phyloP scores from a whole-genome alignment of 1,140 invertebrate genomes.

The Pachypeltis micranthus region DNA sequence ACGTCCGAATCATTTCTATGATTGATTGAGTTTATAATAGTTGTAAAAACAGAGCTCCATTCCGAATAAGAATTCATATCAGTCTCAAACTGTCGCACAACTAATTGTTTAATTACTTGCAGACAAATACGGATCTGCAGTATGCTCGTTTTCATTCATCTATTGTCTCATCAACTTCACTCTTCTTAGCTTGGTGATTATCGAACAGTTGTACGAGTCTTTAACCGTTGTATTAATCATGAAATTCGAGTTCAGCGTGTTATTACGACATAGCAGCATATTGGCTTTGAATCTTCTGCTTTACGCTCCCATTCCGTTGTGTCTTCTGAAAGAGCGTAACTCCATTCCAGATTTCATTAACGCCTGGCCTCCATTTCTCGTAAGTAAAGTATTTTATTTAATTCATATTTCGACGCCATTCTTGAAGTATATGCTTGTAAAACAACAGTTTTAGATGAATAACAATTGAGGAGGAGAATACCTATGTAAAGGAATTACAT shows the following conservation, averaged over 20 bases:
- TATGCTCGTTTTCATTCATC: not conserved
- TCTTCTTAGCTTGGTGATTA: not conserved
- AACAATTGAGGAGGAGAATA: no score
- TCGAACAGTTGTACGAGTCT: not conserved
- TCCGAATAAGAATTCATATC: no score
- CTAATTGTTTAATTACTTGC: not conserved
- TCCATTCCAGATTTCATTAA: not conserved
- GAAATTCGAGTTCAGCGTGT: not conserved
- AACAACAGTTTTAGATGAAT: no score
- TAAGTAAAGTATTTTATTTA: not conserved
- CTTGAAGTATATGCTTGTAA: no score
- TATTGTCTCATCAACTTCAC: not conserved
- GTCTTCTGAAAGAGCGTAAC: not conserved
- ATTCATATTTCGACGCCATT: not conserved
- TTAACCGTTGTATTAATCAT: not conserved
- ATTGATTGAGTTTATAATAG: no score
- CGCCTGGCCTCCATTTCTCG: not conserved
- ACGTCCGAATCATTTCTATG: no score
- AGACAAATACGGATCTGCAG: not conserved
- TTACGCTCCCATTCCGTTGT: not conserved
- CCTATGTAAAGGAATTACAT: no score
- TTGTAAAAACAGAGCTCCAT: no score
- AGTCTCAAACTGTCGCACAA: not conserved
- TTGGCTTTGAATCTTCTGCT: not conserved
- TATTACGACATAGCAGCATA: not conserved